Evolutionary conservation across 2,888 invertebrate genomes (phyloP).

Genomic region (Aphelenchoides bicaudatus): DNA sequence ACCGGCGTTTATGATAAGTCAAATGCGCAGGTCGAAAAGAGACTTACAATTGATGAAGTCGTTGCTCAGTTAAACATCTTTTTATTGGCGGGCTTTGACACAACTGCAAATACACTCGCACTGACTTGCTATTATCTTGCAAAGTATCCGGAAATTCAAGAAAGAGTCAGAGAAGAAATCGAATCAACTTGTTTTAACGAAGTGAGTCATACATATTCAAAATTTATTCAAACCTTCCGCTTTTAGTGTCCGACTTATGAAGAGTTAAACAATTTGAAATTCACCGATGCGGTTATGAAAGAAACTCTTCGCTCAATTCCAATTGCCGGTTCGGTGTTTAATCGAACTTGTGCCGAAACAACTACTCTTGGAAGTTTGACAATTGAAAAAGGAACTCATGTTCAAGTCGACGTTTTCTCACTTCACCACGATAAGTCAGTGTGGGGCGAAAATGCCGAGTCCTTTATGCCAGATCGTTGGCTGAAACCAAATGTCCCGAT

Average conservation of each 20-base stretch:
- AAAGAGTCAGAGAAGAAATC: conserved; percentile 43
- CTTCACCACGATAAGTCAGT: conserved; percentile 47
- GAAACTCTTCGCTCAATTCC: conserved; percentile 50
- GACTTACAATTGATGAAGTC: conserved; percentile 44
- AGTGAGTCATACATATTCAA: conserved; percentile 24
- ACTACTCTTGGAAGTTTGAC: conserved; percentile 38
- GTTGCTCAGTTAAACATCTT: conserved; percentile 44
- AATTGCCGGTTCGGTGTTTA: conserved; percentile 27
- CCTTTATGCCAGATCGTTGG: conserved; percentile 52
- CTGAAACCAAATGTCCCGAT: background rate
- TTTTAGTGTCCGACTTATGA: conserved; percentile 41
- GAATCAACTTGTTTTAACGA: conserved; percentile 43
- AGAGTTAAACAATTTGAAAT: conserved; percentile 39
- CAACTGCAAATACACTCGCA: conserved; percentile 64
- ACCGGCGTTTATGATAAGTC: background rate
- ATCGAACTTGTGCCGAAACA: conserved; percentile 36
- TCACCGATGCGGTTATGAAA: conserved; percentile 47
- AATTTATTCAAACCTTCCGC: background rate
- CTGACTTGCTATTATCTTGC: conserved; percentile 63
- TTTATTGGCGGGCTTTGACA: conserved; percentile 61
- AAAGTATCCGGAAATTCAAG: conserved; percentile 61
- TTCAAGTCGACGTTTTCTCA: conserved; percentile 45
- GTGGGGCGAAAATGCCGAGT: conserved; percentile 52
- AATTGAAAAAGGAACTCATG: conserved; percentile 39
- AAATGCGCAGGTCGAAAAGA: conserved; percentile 30